These are phyloP conservation scores for Sebastes miniatus DNA, from an alignment of 2,797 vertebrate species.

Conservation along the genomic window DNA sequence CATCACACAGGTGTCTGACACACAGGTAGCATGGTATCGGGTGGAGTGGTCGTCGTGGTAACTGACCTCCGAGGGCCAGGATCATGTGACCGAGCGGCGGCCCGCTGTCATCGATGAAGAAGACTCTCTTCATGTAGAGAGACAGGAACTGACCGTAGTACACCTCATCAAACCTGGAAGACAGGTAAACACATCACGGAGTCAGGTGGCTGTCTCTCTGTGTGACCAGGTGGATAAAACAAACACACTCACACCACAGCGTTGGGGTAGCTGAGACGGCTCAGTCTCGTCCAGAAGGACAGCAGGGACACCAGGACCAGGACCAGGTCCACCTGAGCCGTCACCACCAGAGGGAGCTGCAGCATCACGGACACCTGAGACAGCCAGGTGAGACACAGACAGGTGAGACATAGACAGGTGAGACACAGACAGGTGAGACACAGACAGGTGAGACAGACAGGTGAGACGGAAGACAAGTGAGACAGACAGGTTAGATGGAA, in stretches of 20 bases:
- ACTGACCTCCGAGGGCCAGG: constrained; percentile 91
- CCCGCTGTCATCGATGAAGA: constrained; percentile 95
- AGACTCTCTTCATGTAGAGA: constrained; percentile 94
- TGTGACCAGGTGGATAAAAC: neutral
- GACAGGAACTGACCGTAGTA: constrained; percentile 97
- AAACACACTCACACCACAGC: constrained; percentile 90
- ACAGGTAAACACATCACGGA: neutral
- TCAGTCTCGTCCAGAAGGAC: constrained; percentile 84
- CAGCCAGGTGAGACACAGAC: too few species aligned
- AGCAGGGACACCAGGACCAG: constrained; percentile 79
- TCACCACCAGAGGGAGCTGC: constrained; percentile 85
- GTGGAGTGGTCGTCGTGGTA: too few species aligned
- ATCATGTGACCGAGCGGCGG: constrained; percentile 95
- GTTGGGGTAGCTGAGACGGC: constrained; percentile 79
- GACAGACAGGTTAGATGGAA: too few species aligned
- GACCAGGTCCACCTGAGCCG: constrained; percentile 84
- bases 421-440: too few species aligned
- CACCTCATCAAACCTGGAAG: constrained; percentile 93
- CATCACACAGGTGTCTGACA: neutral
- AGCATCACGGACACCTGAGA: constrained; percentile 64
- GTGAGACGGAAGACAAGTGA: too few species aligned
- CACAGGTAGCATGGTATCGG: rapidly evolving
- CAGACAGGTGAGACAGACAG: too few species aligned
- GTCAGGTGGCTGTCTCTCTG: too few species aligned
- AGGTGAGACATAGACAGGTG: too few species aligned